These are phyloP conservation scores for Telmatherina bonti DNA, from an alignment of 2,797 vertebrate species.

Conservation along the genomic window DNA sequence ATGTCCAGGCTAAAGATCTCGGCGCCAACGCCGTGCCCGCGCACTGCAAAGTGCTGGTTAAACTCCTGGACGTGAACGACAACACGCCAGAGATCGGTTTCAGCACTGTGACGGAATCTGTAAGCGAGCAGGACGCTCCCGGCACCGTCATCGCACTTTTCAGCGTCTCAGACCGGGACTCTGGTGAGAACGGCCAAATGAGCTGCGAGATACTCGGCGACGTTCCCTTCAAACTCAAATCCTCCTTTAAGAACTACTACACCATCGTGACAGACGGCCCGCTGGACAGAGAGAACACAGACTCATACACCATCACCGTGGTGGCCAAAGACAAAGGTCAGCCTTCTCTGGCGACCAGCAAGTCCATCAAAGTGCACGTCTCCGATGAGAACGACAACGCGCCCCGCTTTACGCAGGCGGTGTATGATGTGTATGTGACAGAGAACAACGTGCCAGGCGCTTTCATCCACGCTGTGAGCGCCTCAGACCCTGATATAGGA, in stretches of 20 bases:
- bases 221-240: constrained; percentile 95
- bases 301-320: constrained; percentile 94
- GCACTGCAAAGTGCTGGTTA: constrained; percentile 97
- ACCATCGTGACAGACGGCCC: constrained; percentile 95
- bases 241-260: constrained; percentile 97
- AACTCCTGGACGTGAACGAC: constrained; percentile 94
- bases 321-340: constrained; percentile 92
- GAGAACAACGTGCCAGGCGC: constrained; percentile 98
- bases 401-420: constrained; percentile 91
- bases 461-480: constrained; percentile 97
- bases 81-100: constrained; percentile 97
- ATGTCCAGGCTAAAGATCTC: constrained; percentile 96
- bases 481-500: constrained; percentile 92
- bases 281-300: constrained; percentile 91
- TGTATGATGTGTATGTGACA: constrained; percentile 96
- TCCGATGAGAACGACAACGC: constrained; percentile 98
- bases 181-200: constrained; percentile 94
- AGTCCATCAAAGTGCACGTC: constrained; percentile 95
- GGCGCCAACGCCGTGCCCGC: constrained; percentile 97
- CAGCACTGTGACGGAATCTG: constrained; percentile 96
- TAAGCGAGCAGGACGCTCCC: constrained; percentile 93
- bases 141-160: constrained; percentile 98
- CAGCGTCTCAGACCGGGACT: constrained; percentile 95
- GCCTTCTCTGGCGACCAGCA: constrained; percentile 91
- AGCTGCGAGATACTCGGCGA: constrained; percentile 94